Evolutionary conservation across 2,113 vertebrate genomes (phyloP), one percentile per base, ranked within the genome.

Genomic region (Bubo scandiacus): DNA sequence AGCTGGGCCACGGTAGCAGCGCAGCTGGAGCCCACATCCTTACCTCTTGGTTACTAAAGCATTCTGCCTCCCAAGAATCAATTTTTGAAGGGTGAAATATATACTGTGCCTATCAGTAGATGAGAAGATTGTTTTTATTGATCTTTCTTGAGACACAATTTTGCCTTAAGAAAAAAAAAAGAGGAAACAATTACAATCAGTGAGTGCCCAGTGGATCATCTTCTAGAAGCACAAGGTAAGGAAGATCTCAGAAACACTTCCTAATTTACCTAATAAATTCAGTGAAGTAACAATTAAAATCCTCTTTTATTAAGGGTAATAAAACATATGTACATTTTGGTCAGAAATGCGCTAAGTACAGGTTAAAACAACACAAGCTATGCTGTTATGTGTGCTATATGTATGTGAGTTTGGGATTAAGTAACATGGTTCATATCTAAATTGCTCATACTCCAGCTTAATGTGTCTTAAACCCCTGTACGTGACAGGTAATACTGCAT

Each of bases 1-100:
- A 26, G 20, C 18, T 2, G 1, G 9, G 34, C 36, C 0, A 0
- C 7, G 32, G 4, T 6, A 71, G 10, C 7, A 3, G 27, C 0
- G 2, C 21, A n/a, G 30, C 26, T 65, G 40, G 43, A 84, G 27
- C n/a, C 75, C 72, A 58, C 18, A 42, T 58, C 18, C 26, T 91
- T 10, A 55, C 3, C 11, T 19, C 14, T 74, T 74, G 26, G 61
- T 23, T 75, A 47, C 45, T 47, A 75, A 83, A 84, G 14, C 47
- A 74, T 79, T 74, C 65, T 25, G 5, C 12, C 43, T 88, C 47
- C 19, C 38, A 59, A 55, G 19, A 79, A 63, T 34, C 38, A 61
- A 4, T n/a, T 79, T 81, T 63, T 67, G 38, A n/a, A 86, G n/a
- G 13, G 32, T 13, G 5, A 86, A 18, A 67, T 45, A 59, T 57